Conservation (phyloP, 2,113 vertebrate species). For the Elephantulus edwardii region DNA sequence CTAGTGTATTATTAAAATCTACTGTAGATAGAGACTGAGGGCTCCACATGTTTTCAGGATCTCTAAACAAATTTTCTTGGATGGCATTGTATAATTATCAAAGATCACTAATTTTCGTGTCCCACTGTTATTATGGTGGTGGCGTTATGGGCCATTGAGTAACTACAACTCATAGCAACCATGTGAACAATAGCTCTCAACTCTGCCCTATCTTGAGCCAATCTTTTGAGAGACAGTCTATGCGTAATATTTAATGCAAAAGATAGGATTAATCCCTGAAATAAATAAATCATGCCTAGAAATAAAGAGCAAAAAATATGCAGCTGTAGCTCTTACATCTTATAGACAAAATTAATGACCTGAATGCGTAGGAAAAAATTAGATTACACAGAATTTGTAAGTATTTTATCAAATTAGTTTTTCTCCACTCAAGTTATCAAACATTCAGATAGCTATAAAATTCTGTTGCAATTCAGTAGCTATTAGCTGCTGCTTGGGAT, state of each 20-base stretch:
- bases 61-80: slow-evolving; percentile 78
- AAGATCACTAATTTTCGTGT: slow-evolving; percentile 79
- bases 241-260: slow-evolving; percentile 73
- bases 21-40: slow-evolving; percentile 68
- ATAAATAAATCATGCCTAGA: slow-evolving; percentile 79
- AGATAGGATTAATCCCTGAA: slow-evolving; percentile 74
- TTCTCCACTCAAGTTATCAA: slow-evolving; percentile 15
- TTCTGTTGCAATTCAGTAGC: background rate
- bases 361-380: slow-evolving; percentile 49
- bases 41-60: slow-evolving; percentile 73
- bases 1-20: slow-evolving; percentile 64
- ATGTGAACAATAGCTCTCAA: no score
- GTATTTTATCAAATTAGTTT: slow-evolving; percentile 65
- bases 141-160: no score
- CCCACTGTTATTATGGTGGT: slow-evolving; percentile 72
- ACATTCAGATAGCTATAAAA: background rate
- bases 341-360: slow-evolving; percentile 59
- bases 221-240: slow-evolving; percentile 72
- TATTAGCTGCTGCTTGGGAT: background rate
- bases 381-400: slow-evolving; percentile 60
- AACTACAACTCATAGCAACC: no score
- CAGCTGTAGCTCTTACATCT: slow-evolving; percentile 45
- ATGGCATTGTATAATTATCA: slow-evolving; percentile 76
- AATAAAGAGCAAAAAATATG: slow-evolving; percentile 69
- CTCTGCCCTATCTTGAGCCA: no score